phyloP scores from a whole-genome alignment of 2,888 invertebrate genomes.

The Gortyna flavago region DNA sequence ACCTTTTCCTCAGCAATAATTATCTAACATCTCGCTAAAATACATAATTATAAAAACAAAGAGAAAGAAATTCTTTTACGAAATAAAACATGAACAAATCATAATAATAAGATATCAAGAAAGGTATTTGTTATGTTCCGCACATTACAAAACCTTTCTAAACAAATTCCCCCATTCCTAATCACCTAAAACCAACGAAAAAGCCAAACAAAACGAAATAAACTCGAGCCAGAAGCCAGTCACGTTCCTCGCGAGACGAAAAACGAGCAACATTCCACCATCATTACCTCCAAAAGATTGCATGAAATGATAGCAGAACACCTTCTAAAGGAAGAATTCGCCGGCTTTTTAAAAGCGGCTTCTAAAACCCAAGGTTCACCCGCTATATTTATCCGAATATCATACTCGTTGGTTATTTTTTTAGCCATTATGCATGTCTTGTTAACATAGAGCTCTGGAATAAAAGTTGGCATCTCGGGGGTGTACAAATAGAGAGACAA shows the following conservation, averaged over 20 bases:
- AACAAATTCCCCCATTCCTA: conserved; percentile 8
- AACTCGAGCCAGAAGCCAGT: conserved; percentile 47
- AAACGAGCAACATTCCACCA: conserved; percentile 61
- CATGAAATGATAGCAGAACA: conserved; percentile 63
- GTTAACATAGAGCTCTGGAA: conserved; percentile 65
- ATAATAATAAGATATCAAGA: not conserved
- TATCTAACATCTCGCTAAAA: not conserved
- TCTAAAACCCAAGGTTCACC: conserved; percentile 26
- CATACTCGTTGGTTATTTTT: conserved; percentile 54
- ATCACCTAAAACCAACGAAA: conserved; percentile 39
- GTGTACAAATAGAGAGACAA: conserved; percentile 75
- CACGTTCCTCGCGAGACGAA: conserved; percentile 59
- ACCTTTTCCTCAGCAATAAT: not conserved
- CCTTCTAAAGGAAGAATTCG: conserved; percentile 51
- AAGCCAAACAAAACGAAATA: conserved; percentile 38
- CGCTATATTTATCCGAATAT: conserved; percentile 50
- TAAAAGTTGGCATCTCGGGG: conserved; percentile 63
- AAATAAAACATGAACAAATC: not conserved
- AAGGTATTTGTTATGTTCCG: not conserved
- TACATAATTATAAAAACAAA: not conserved
- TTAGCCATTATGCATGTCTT: conserved; percentile 67
- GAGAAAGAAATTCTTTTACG: not conserved
- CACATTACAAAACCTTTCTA: conserved; percentile 1
- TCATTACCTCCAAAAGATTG: conserved; percentile 66
- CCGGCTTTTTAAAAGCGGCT: conserved; percentile 26